Evolutionary conservation across 2,113 vertebrate genomes (phyloP).

Genomic region (Mellivora capensis): DNA sequence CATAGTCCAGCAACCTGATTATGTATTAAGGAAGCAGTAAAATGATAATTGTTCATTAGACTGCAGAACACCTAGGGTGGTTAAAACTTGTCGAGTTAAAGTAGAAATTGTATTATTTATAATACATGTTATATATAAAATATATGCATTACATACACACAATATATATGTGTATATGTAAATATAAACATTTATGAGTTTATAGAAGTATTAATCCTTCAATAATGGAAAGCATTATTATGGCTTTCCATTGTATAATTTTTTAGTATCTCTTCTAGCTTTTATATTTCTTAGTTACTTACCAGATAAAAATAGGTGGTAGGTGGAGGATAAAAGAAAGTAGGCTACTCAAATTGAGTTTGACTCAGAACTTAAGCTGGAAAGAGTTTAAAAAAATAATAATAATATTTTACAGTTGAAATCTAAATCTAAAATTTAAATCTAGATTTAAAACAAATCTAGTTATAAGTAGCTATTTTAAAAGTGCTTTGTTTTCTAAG

Average conservation of each 20-base stretch:
- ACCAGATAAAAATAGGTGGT: not conserved
- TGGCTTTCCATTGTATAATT: not conserved
- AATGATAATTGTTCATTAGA: not conserved
- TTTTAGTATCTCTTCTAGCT: not conserved
- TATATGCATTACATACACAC: not conserved
- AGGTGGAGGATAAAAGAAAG: not conserved
- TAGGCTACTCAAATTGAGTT: not conserved
- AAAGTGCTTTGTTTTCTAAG: not conserved
- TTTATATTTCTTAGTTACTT: not conserved
- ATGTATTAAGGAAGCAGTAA: not conserved
- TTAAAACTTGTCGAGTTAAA: not conserved
- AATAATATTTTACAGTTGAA: not conserved
- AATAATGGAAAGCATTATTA: not conserved
- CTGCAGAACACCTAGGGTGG: not conserved
- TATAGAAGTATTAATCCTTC: not conserved
- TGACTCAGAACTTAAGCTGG: not conserved
- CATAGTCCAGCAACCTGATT: not conserved
- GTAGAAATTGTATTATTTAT: not conserved
- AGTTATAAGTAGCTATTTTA: not conserved
- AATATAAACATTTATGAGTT: not conserved
- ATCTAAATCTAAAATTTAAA: not conserved
- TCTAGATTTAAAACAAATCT: not conserved
- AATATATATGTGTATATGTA: not conserved
- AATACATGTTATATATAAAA: not conserved
- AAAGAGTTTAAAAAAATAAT: not conserved